Percentiles rank a stretch among this genome's conserved stretches.
phyloP scores from a whole-genome alignment of 2,113 vertebrate species.

The Engraulis encrasicolus region DNA sequence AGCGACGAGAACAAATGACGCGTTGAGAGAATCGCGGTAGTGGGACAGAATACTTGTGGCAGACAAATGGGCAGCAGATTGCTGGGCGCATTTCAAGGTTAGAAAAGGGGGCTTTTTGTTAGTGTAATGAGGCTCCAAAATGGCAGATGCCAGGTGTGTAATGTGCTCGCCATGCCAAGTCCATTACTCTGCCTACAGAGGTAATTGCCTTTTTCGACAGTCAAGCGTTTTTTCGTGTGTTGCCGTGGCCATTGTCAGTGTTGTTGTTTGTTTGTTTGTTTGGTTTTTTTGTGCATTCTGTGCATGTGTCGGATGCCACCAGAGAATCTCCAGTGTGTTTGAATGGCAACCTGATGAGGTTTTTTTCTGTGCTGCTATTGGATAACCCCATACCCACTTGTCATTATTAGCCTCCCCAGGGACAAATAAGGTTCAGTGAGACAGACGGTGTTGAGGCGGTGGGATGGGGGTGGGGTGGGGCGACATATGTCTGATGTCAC shows the following conservation, averaged over 20 bases:
- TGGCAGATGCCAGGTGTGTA: conserved; percentile 53
- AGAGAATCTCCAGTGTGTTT: conserved; percentile 31
- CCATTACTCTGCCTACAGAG: conserved; percentile 42
- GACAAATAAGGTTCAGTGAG: not conserved
- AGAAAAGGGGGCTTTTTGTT: conserved; percentile 47
- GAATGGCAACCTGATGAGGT: not conserved
- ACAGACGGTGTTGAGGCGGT: too few species aligned
- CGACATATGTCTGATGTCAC: conserved; percentile 6
- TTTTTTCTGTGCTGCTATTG: not conserved
- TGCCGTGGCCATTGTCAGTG: not conserved
- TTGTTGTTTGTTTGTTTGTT: conserved; percentile 7
- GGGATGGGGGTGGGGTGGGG: not conserved
- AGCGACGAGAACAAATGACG: conserved; percentile 1
- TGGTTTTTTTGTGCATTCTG: conserved; percentile 19
- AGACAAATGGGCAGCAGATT: conserved; percentile 49
- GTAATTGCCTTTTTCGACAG: conserved; percentile 52
- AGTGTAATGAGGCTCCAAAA: conserved; percentile 54
- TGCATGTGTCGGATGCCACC: conserved; percentile 24
- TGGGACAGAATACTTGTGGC: conserved; percentile 31
- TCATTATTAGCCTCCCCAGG: not conserved
- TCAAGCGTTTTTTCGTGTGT: conserved; percentile 25
- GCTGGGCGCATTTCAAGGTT: conserved; percentile 41
- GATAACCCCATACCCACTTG: not conserved
- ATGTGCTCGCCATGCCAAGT: conserved; percentile 51
- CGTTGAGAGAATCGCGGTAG: not conserved